Evolutionary conservation across 1,140 invertebrate species (phyloP).

Genomic region (Maconellicoccus hirsutus): DNA sequence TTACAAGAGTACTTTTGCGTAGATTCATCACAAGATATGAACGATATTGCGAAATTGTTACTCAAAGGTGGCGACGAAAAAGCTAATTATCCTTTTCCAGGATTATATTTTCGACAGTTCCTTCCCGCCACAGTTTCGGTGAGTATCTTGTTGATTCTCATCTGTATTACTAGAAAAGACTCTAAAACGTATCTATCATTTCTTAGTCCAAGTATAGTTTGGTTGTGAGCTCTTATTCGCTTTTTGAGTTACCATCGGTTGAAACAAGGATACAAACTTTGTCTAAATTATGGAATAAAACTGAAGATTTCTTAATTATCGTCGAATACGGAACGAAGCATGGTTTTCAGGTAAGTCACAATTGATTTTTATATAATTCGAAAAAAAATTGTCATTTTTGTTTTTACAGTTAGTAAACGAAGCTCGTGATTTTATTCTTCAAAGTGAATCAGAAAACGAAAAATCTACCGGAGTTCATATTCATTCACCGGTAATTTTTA

Average conservation of each 20-base stretch:
- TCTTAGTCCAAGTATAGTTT: conserved; percentile 62
- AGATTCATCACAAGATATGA: conserved; percentile 66
- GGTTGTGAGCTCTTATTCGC: conserved; percentile 64
- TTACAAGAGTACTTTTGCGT: conserved; percentile 72
- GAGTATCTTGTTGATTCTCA: conserved; percentile 30
- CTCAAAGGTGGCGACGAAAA: conserved; percentile 49
- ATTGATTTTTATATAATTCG: conserved; percentile 15
- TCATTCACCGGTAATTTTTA: conserved; percentile 65
- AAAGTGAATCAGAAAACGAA: conserved; percentile 36
- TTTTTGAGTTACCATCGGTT: conserved; percentile 62
- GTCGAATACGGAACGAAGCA: conserved; percentile 71
- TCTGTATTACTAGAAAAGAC: too few species aligned
- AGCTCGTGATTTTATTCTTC: conserved; percentile 57
- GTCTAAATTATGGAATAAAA: conserved; percentile 75
- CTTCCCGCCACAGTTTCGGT: conserved; percentile 52
- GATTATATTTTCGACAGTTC: conserved; percentile 66
- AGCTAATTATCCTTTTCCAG: conserved; percentile 42
- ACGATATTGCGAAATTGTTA: conserved; percentile 59
- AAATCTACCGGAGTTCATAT: conserved; percentile 39
- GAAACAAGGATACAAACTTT: conserved; percentile 54
- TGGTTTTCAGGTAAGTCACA: conserved; percentile 54
- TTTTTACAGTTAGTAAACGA: conserved; percentile 50
- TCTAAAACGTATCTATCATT: too few species aligned
- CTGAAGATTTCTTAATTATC: conserved; percentile 65
- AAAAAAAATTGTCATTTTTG: conserved; percentile 24